Evolutionary conservation across 2,888 invertebrate species (phyloP), one percentile per base, ranked within the genome.

Genomic region (Chymomyza fuscimana): DNA sequence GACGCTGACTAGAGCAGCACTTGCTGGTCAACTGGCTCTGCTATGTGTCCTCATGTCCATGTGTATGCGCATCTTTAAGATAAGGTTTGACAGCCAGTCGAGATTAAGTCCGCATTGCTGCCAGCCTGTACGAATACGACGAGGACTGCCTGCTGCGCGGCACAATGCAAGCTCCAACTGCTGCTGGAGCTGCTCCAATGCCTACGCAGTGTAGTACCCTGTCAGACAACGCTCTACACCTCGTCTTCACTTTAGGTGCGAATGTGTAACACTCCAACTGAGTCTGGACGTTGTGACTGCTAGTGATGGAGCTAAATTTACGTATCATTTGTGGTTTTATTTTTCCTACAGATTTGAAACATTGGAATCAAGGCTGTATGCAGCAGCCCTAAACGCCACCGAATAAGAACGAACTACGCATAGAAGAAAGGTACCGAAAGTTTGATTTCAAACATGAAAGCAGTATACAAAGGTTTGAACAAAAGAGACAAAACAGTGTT

Each of bases 81-180:
- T 80, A 80, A 77, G 70, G 70, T 74, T 77, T 79, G 77, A 81
- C 79, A 81, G 80, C 51, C 56, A 54, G 65, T 74, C 70, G 70
- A 79, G 79, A 79, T 79, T 77, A 74, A 70, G 77, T 67, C 69
- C 67, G 71, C 69, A 46, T 65, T 73, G 19, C 54, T 12, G 54
- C 16, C 54, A 52, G 6, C 52, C 12, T 52, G 52, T 16, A 54
- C 40, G 40, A 40, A 32, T 32, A 9, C 40, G 40, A 16, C 58
- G 22, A 15, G 10, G 66, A 69, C 69, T 56, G 16, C 73, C 64
- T 52, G 62, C 61, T 56, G 58, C 29, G 58, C 22, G 58, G 58
- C 58, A 58, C 58, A 58, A 58, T 58, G 29, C 58, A 58, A 58
- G 19, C 58, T 15, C 40, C 40, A 46, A 12, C 40, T 46, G 40